Base-by-base conservation (phyloP, 2,113 vertebrate genomes). In the Ameiurus melas region DNA sequence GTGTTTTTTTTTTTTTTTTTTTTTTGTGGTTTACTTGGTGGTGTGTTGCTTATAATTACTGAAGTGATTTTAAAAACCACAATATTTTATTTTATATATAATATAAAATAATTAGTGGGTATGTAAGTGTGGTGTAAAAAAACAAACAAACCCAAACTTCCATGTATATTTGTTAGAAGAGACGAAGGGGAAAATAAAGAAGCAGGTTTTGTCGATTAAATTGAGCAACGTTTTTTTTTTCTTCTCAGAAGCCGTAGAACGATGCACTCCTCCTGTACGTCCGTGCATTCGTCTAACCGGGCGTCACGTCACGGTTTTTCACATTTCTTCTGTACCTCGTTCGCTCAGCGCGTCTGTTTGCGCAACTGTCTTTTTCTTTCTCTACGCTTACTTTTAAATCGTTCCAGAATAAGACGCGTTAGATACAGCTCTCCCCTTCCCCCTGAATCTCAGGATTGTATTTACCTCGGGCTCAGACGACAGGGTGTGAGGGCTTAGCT, bases 391-490 rank as follows among this genome's bases (percentile, higher is more conserved):
- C 13, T 66, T 66, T n/a, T 47, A 71, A 33, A 71, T 71, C 19
- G 36, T 6, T 71, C 33, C 68, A 36, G 33, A 36, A 8, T 33
- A 36, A 36, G 5, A 19, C 8, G 0, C 4, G 3, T 30, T 30
- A 3, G 27, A 66, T 66, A 27, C n/a, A 30, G 13, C 0, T 4
- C 25, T 53, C 14, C 75, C 43, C 36, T 27, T 13, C 17, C 30
- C 39, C 17, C 39, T 73, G 64, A 86, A 25, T 79, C 58, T 20
- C 47, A 33, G 58, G 75, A 73, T 58, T 86, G 25, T 58, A 78
- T 78, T 57, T 62, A 78, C 39, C 36, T 25, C 73, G 79, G 39
- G 58, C 73, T 64, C 19, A 78, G 85, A 17, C 60, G 55, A 19
- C 47, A 14, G 4, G 10, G 85, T 86, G 62, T 25, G 58, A 68